phyloP scores from a whole-genome alignment of 1,140 invertebrate species.

The Tetramorium parvispinum region DNA sequence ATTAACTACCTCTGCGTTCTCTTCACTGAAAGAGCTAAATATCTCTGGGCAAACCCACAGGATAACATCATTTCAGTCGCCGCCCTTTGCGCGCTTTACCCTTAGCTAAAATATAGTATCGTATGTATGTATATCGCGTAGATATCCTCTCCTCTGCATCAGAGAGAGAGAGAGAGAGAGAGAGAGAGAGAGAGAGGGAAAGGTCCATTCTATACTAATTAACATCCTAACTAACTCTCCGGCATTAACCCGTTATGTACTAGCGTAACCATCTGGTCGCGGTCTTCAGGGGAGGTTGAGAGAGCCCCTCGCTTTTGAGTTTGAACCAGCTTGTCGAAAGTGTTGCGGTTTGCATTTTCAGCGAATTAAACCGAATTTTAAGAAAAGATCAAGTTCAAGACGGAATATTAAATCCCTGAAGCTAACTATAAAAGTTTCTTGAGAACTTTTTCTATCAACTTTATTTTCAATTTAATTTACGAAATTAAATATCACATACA shows the following conservation, averaged over 20 bases:
- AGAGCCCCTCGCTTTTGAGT: slow-evolving; percentile 9
- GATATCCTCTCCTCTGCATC: not conserved
- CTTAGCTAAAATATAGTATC: slow-evolving; percentile 36
- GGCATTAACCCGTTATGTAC: slow-evolving; percentile 52
- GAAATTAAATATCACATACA: not conserved
- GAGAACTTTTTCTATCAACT: not conserved
- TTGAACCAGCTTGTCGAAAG: slow-evolving; percentile 15
- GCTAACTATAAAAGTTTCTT: not conserved
- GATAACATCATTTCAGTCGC: slow-evolving; percentile 39
- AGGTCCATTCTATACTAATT: slow-evolving; percentile 57
- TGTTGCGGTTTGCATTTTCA: not conserved
- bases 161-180: not conserved
- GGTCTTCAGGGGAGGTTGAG: slow-evolving; percentile 15
- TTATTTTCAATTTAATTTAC: too few relatives aligned
- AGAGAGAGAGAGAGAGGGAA: not conserved
- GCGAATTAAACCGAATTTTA: slow-evolving; percentile 10
- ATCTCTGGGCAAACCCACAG: not conserved
- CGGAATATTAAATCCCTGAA: not conserved
- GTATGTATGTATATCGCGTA: not conserved
- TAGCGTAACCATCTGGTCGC: slow-evolving; percentile 43
- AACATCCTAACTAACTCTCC: slow-evolving; percentile 48
- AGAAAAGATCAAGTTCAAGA: not conserved
- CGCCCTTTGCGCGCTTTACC: slow-evolving; percentile 21
- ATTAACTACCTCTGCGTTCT: not conserved
- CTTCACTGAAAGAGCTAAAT: not conserved